A percentile compares a stretch with the other conserved stretches of the same genome.
Evolutionary conservation across 2,888 invertebrate genomes (phyloP).

Genomic region (Chalcis sispes): DNA sequence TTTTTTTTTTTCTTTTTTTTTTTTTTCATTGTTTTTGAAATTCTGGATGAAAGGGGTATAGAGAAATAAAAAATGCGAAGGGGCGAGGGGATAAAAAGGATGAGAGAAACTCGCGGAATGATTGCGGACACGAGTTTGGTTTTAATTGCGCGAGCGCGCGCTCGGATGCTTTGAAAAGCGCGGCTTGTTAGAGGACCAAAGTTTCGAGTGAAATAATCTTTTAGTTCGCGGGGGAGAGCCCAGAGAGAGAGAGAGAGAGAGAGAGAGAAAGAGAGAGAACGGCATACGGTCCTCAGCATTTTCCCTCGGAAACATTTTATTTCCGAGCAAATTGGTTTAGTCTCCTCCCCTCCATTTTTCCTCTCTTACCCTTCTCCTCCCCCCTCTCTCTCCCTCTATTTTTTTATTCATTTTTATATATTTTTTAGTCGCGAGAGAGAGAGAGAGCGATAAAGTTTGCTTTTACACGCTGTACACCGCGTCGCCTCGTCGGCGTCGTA

Average conservation of each 20-base stretch:
- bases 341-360: no score
- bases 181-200: slow-evolving; percentile 38
- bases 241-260: not conserved
- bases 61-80: not conserved
- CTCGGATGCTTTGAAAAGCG: not conserved
- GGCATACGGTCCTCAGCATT: no score
- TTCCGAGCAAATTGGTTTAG: slow-evolving; percentile 32
- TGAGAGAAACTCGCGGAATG: not conserved
- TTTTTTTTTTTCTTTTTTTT: not conserved
- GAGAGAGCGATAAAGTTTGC: not conserved
- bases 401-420: slow-evolving; percentile 24
- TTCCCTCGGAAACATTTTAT: slow-evolving; percentile 26
- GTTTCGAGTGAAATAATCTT: slow-evolving; percentile 45
- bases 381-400: not conserved
- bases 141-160: slow-evolving; percentile 41
- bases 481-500: not conserved
- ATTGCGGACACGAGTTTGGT: slow-evolving; percentile 12
- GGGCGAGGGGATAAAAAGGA: not conserved
- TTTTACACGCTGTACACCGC: no score
- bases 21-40: slow-evolving; percentile 46
- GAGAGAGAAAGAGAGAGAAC: no score
- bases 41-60: slow-evolving; percentile 23
- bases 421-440: slow-evolving; percentile 1
- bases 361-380: not conserved
- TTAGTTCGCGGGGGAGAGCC: slow-evolving; percentile 10